Evolutionary conservation across 2,888 invertebrate genomes (phyloP).

Genomic region (Calliopum simillimum): DNA sequence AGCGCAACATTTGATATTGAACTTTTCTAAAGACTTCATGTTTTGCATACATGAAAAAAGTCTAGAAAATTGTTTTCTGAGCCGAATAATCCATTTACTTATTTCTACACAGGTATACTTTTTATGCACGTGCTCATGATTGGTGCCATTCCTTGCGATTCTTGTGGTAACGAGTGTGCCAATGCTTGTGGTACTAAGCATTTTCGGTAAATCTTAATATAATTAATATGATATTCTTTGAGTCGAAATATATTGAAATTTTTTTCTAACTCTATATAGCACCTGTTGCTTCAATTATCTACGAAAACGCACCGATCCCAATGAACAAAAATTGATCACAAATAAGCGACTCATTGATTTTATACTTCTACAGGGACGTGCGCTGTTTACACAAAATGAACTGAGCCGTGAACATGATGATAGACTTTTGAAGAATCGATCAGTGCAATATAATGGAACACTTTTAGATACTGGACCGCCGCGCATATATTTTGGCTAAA

Average conservation of each 20-base stretch:
- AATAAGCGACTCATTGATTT: slow-evolving; percentile 62
- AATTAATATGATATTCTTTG: background rate
- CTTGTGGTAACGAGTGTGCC: slow-evolving; percentile 75
- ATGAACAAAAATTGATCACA: slow-evolving; percentile 55
- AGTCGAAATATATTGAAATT: background rate
- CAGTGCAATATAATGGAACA: slow-evolving; percentile 7
- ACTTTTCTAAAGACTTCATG: too few species aligned
- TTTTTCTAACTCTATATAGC: slow-evolving; percentile 54
- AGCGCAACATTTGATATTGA: too few species aligned
- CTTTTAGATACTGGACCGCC: background rate
- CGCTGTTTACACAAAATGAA: slow-evolving; percentile 58
- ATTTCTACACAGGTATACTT: slow-evolving; percentile 51
- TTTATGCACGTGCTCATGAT: slow-evolving; percentile 50
- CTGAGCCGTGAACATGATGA: slow-evolving; percentile 44
- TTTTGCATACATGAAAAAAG: too few species aligned
- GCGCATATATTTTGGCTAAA: background rate
- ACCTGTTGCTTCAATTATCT: slow-evolving; percentile 78
- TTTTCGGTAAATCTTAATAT: slow-evolving; percentile 65
- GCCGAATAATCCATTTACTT: too few species aligned
- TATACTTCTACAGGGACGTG: slow-evolving; percentile 61
- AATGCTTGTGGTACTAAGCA: slow-evolving; percentile 75
- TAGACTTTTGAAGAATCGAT: background rate
- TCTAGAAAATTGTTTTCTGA: too few species aligned
- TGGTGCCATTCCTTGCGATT: slow-evolving; percentile 71
- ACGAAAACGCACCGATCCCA: slow-evolving; percentile 69